Base-by-base conservation (phyloP, 2,113 vertebrate species). In the Ceratotherium simum region DNA sequence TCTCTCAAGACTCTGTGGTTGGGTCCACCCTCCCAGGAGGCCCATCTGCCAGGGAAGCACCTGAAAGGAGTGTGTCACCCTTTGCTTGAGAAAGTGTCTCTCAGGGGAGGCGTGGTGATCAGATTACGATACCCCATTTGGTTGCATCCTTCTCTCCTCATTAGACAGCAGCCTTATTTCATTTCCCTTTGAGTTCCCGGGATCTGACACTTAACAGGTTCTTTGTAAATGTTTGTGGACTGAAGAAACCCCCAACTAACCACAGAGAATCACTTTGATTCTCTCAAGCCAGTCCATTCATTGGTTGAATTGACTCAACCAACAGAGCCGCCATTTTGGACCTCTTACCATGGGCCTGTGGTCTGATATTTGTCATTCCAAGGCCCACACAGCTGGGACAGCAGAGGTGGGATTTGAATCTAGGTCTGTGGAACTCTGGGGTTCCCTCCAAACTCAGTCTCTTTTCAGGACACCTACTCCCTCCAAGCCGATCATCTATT, bases 121-220 rank as follows among this genome's bases (percentile, higher is more conserved):
- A 5, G 25, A 33, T 0, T 9, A 4, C 0, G 1, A 39, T 5
- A 1, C 2, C 8, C 8, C 23, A 0, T 18, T 23, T 27, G 8
- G 12, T 3, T 0, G 14, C 9, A 27, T 3, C 62, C 39, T 86
- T n/a, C 27, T n/a, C 18, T 14, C 7, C n/a, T 12, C 9, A 6
- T 33, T 67, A 67, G n/a, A 92, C 67, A 13, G 82, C 42, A 58
- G 42, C 33, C 23, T 42, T n/a, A 1, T 54, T 12, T 36, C 48
- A n/a, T 27, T 20, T 0, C 23, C n/a, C n/a, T 48, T 48, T 20
- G 81, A 65, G 25, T 72, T 33, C 91, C 83, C 25, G 60, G 91
- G 83, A 92, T 20, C 80, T 48, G 51, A 0, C 42, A 51, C 92
- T 31, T 58, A 65, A 56, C 69, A 33, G 81, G 76, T 18, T 83